A percentile compares a stretch with the other conserved stretches of the same genome.
These are phyloP conservation scores for Hypsopygia costalis DNA, from an alignment of 2,888 invertebrate species.

Conservation along the genomic window DNA sequence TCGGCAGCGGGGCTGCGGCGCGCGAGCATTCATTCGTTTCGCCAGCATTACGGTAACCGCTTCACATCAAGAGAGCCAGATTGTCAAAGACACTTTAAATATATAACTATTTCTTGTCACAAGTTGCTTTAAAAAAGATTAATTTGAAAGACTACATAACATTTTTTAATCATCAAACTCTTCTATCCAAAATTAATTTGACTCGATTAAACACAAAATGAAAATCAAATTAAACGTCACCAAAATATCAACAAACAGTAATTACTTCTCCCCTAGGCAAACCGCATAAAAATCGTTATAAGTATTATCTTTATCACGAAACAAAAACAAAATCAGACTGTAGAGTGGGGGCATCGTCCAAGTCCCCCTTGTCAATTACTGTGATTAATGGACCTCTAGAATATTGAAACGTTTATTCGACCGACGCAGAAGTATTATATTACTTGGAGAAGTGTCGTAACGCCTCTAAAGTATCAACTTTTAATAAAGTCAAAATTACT, in stretches of 20 bases:
- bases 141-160: too few species aligned
- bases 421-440: slow-evolving; percentile 69
- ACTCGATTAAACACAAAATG: not conserved
- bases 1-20: too few species aligned
- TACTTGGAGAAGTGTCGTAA: slow-evolving; percentile 53
- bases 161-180: too few species aligned
- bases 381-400: slow-evolving; percentile 74
- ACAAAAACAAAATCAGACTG: slow-evolving; percentile 25
- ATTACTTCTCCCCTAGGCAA: slow-evolving; percentile 16
- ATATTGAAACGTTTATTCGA: slow-evolving; percentile 77
- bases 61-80: too few species aligned
- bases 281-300: slow-evolving; percentile 33
- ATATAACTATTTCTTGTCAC: too few species aligned
- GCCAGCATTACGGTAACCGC: too few species aligned
- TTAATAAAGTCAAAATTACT: slow-evolving; percentile 57
- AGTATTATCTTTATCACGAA: slow-evolving; percentile 54
- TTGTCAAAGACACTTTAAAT: too few species aligned
- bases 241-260: slow-evolving; percentile 9
- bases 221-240: not conserved
- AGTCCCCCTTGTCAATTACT: slow-evolving; percentile 74
- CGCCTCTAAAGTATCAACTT: slow-evolving; percentile 50
- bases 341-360: slow-evolving; percentile 23
- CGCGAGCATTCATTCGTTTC: too few species aligned
- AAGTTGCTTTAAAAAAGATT: too few species aligned
- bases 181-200: not conserved